Evolutionary conservation across 2,888 invertebrate genomes (phyloP).

Genomic region (Apocheima hispidaria): DNA sequence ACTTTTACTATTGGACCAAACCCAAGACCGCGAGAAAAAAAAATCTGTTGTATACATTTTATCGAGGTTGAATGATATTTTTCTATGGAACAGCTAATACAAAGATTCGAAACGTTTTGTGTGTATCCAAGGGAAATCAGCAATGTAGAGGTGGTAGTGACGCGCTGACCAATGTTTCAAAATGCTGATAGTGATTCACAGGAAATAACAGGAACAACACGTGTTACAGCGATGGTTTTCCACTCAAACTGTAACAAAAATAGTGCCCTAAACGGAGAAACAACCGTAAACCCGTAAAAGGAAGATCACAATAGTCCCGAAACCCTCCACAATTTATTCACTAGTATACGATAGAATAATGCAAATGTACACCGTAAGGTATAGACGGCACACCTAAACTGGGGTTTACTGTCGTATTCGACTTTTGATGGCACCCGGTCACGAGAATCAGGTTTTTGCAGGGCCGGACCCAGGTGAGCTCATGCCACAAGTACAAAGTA

Average conservation of each 20-base stretch:
- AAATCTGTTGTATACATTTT: too few relatives aligned
- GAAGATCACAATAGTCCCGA: conserved; percentile 34
- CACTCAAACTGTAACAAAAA: conserved; percentile 9
- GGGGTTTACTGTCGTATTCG: conserved; percentile 41
- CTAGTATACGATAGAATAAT: conserved; percentile 38
- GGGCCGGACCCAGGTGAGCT: conserved; percentile 17
- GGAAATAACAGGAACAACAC: not conserved
- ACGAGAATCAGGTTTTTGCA: conserved; percentile 33
- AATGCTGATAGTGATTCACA: too few relatives aligned
- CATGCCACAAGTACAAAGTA: not conserved
- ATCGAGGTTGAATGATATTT: too few relatives aligned
- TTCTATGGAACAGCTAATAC: too few relatives aligned
- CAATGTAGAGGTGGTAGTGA: too few relatives aligned
- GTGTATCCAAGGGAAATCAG: too few relatives aligned
- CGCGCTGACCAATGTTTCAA: too few relatives aligned
- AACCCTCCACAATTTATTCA: conserved; percentile 37
- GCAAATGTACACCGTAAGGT: conserved; percentile 39
- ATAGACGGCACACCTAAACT: conserved; percentile 45
- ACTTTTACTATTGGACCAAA: too few relatives aligned
- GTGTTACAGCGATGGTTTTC: not conserved
- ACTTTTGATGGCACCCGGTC: conserved; percentile 42
- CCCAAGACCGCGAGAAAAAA: too few relatives aligned
- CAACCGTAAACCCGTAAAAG: conserved; percentile 23
- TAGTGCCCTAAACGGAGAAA: conserved; percentile 26
- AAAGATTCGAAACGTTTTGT: too few relatives aligned